Evolutionary conservation across 1,140 invertebrate species (phyloP).

Genomic region (Drosophila santomea): DNA sequence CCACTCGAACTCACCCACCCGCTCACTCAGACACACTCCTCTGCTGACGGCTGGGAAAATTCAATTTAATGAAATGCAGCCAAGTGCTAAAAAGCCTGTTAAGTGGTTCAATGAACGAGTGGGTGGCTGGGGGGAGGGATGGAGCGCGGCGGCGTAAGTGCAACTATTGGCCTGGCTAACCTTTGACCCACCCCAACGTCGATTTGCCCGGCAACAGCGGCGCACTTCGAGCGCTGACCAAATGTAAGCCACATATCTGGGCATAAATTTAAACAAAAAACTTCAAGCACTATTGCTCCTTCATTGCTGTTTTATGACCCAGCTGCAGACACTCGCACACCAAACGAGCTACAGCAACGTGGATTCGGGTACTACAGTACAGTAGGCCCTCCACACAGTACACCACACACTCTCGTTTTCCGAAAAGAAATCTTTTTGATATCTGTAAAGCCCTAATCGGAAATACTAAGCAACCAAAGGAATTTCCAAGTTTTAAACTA

Average conservation of each 20-base stretch:
- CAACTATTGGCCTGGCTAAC: slow-evolving; percentile 28
- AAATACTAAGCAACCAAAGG: no score
- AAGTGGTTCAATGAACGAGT: slow-evolving; percentile 34
- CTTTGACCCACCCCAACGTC: slow-evolving; percentile 32
- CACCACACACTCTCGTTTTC: no score
- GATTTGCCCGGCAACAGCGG: slow-evolving; percentile 5
- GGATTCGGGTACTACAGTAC: slow-evolving; percentile 6
- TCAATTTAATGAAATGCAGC: slow-evolving; percentile 70
- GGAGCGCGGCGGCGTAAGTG: slow-evolving; percentile 12
- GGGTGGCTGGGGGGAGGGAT: not conserved
- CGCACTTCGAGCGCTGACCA: slow-evolving; percentile 16
- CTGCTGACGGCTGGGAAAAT: slow-evolving; percentile 42
- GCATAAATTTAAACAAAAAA: slow-evolving; percentile 51
- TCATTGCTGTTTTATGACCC: slow-evolving; percentile 55
- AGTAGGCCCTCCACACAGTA: not conserved
- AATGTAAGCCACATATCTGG: slow-evolving; percentile 26
- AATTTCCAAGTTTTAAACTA: not conserved
- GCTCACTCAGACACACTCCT: slow-evolving; percentile 35
- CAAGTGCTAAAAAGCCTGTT: slow-evolving; percentile 64
- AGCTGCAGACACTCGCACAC: slow-evolving; percentile 48
- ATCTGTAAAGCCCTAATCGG: no score
- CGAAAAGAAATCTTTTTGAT: no score
- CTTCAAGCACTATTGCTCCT: slow-evolving; percentile 50
- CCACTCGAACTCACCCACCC: slow-evolving; percentile 35
- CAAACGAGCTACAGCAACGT: slow-evolving; percentile 2